These are phyloP conservation scores for Nerophis ophidion DNA, from an alignment of 2,113 vertebrate genomes.

Conservation along the genomic window DNA sequence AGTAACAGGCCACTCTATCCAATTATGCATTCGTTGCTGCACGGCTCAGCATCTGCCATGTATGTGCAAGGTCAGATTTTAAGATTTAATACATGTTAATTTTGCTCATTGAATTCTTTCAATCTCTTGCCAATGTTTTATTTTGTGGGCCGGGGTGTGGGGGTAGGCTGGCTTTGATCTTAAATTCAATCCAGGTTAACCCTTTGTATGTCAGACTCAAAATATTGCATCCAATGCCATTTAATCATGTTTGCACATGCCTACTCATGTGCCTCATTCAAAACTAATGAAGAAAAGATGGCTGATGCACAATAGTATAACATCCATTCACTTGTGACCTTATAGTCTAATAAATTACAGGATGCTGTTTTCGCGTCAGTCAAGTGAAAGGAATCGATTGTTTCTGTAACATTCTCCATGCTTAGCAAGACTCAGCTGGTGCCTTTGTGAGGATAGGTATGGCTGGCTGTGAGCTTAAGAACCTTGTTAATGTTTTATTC, in stretches of 20 bases:
- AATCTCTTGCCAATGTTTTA: constrained; percentile 67
- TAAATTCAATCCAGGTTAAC: constrained; percentile 69
- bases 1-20: constrained; percentile 14
- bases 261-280: neutral
- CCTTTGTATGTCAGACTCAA: constrained; percentile 54
- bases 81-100: constrained; percentile 79
- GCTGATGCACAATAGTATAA: neutral
- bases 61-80: constrained; percentile 71
- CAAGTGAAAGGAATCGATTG: constrained; percentile 65
- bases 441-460: constrained; percentile 59
- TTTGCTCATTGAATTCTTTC: constrained; percentile 74
- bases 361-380: constrained; percentile 37
- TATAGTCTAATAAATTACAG: constrained; percentile 42
- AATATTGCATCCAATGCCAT: constrained; percentile 21
- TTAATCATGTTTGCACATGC: constrained; percentile 4
- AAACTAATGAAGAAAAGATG: neutral
- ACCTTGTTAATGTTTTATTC: constrained; percentile 73
- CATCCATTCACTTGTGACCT: constrained; percentile 39
- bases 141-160: constrained; percentile 8
- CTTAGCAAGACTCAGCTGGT: constrained; percentile 62
- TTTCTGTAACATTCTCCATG: constrained; percentile 54
- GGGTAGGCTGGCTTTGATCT: constrained; percentile 68
- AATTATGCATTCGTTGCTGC: constrained; percentile 32
- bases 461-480: constrained; percentile 61
- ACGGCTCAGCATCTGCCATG: constrained; percentile 68